Conservation (phyloP, 2,888 invertebrate genomes). For the Drosophila fulvimacula region DNA sequence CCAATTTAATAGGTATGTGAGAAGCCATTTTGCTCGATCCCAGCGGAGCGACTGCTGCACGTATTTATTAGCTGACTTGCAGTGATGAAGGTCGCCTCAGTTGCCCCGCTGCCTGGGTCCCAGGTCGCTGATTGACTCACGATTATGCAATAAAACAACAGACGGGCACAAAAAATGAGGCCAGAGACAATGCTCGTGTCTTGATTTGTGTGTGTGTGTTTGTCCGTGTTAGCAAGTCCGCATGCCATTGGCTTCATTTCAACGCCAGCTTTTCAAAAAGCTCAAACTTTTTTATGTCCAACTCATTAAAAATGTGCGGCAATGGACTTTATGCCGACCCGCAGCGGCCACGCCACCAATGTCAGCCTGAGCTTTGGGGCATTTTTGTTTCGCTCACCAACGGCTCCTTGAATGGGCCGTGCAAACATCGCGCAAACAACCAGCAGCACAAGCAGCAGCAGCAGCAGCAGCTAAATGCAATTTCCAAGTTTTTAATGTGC, state of each 20-base stretch:
- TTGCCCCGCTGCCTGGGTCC: constrained; percentile 5
- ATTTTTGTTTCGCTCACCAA: constrained; percentile 27
- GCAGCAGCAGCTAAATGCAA: constrained; percentile 70
- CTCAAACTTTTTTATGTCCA: constrained; percentile 80
- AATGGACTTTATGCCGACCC: constrained; percentile 65
- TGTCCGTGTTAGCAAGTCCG: constrained; percentile 20
- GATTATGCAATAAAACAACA: constrained; percentile 81
- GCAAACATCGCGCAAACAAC: constrained; percentile 26
- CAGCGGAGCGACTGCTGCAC: constrained; percentile 60
- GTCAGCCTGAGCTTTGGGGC: constrained; percentile 47
- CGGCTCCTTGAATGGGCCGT: constrained; percentile 45
- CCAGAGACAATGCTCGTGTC: constrained; percentile 62
- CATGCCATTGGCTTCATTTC: constrained; percentile 70
- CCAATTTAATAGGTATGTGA: constrained; percentile 49
- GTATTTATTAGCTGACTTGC: constrained; percentile 79
- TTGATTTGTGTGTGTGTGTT: constrained; percentile 2
- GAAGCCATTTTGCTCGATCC: background rate
- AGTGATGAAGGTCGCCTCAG: constrained; percentile 70
- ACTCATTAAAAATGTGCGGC: constrained; percentile 80
- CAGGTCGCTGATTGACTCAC: constrained; percentile 79
- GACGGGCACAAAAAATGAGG: constrained; percentile 50
- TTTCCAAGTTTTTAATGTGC: constrained; percentile 81
- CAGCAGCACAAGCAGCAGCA: constrained; percentile 47
- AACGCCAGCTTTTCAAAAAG: constrained; percentile 72
- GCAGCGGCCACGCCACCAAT: constrained; percentile 27